Base-by-base conservation (phyloP, 2,888 invertebrate genomes). In the Pterobdella sp. region DNA sequence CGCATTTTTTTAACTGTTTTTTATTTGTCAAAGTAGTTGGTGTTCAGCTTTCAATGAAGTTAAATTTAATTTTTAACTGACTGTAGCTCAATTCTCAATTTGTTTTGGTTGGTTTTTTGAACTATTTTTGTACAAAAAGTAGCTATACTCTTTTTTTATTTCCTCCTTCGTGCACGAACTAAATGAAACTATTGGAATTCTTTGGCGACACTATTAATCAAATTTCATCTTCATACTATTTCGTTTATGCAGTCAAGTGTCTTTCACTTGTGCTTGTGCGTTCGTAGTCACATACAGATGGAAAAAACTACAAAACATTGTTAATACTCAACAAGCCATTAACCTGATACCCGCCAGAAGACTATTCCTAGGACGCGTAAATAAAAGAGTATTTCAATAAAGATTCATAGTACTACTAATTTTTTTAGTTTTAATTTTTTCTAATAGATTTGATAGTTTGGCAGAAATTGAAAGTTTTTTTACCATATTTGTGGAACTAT, bases 171-270 rank as follows among this genome's bases (percentile, higher is more conserved):
- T n/a, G 60, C 3, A 56, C n/a, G 10, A 22, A 22, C 60, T 26
- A 26, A 56, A 56, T n/a, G 60, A n/a, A n/a, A n/a, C 60, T 7
- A 56, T 56, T 56, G 60, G 60, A 56, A 56, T 56, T 56, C 60
- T 56, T 56, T 22, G 10, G 3, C 4, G 60, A 56, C 60, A 56
- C 4, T 14, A 14, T 56, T 22, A 4, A 56, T 56, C 60, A 42
- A 22, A 42, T 42, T 42, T 42, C 7, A 42, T 42, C 7, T 42
- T 56, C 60, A 56, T 56, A 56, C 7, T 26, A 56, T 26, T 56
- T 26, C 60, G 4, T n/a, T 56, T 14, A 56, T 56, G 60, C 26
- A 26, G 4, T 42, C 42, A 42, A 14, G 42, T 42, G 18, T 42
- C 10, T 42, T 42, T 18, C 18, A 42, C 7, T 22, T 56, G 18